Base-by-base conservation (phyloP, 1,140 invertebrate genomes). In the Drosophila ficusphila region DNA sequence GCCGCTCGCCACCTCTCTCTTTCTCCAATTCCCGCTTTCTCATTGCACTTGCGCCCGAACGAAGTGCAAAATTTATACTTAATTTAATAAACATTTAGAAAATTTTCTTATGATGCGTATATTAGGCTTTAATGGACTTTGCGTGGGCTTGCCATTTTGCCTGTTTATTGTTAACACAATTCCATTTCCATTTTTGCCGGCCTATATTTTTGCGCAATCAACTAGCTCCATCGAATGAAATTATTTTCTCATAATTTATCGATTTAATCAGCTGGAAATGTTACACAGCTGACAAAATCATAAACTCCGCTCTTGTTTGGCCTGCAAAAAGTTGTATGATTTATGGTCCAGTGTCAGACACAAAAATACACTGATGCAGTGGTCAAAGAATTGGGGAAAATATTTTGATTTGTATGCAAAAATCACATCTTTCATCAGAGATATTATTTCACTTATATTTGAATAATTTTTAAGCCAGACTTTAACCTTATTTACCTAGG, bases 211-310 rank as follows among this genome's bases (percentile, higher is more conserved):
- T 57, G 38, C 34, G 5, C 39, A 39, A 57, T 68, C 64, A 29
- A 27, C 47, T 51, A 53, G 36, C 23, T 58, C 14, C 74, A 88
- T 82, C 82, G 71, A 72, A 86, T 75, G 56, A 52, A 60, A 82
- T 86, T 88, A 86, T 86, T 64, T 88, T 54, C 82, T 60, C 82
- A 78, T 86, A 88, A 86, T 88, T 86, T 88, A 82, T 82, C 77
- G 82, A 86, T 86, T 88, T 75, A 88, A 86, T 86, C 82, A 86
- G 82, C 70, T 88, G 73, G 82, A 88, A 86, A 86, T 86, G 82
- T 78, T 82, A 88, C 82, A 81, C 76, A 76, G 82, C 76, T 86
- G 82, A 86, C 81, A 86, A 86, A 86, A 86, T 86, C 81, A 88
- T 86, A 86, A 74, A 88, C 81, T 83, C 79, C 4, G 27, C 47